phyloP scores from a whole-genome alignment of 2,113 vertebrate species.

The Caranx melampygus region DNA sequence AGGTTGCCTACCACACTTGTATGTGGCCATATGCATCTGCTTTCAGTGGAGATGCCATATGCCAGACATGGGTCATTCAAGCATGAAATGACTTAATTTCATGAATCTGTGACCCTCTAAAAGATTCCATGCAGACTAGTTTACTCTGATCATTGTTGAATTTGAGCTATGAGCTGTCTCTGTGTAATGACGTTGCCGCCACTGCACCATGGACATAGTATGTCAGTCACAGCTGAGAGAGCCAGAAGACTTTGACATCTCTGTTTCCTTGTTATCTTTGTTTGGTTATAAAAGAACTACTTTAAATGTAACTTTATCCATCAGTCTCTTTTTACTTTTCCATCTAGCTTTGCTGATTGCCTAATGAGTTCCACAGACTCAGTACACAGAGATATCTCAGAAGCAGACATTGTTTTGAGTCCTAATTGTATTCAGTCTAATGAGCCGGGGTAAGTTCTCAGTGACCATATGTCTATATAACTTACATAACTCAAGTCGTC shows the following conservation, averaged over 20 bases:
- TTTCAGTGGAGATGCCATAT: constrained; percentile 9
- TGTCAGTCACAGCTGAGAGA: not conserved
- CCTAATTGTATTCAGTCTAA: not conserved
- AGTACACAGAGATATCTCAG: not conserved
- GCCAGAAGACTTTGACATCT: not conserved
- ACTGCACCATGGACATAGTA: not conserved
- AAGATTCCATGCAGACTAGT: not conserved
- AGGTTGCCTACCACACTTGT: constrained; percentile 1
- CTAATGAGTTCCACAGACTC: too few relatives aligned
- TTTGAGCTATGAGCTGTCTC: not conserved
- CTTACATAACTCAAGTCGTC: too few relatives aligned
- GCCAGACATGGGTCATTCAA: not conserved
- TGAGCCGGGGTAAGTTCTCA: not conserved
- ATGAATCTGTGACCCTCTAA: not conserved
- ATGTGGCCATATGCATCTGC: constrained; percentile 20
- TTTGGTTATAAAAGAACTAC: not conserved
- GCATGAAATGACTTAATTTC: constrained; percentile 24
- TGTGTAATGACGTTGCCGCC: not conserved
- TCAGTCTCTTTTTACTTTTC: not conserved
- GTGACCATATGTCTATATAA: not conserved
- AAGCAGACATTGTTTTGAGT: not conserved
- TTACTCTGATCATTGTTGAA: constrained; percentile 4
- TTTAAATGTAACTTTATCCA: not conserved
- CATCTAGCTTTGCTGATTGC: too few relatives aligned
- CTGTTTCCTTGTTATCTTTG: not conserved